Conservation (phyloP, 2,113 vertebrate genomes). For the Manacus vitellinus region DNA sequence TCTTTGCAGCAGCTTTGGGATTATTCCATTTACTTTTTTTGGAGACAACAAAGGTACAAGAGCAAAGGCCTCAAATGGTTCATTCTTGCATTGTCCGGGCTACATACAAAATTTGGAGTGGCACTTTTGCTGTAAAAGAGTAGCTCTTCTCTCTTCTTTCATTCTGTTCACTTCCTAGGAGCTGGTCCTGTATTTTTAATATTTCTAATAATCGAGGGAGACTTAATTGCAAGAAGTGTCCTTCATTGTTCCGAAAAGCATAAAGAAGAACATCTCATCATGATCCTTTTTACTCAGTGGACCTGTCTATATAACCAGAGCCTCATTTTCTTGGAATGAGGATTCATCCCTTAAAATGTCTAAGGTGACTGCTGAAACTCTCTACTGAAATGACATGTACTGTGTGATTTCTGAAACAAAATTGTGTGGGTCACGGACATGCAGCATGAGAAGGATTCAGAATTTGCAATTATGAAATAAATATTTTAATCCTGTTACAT, state of each 20-base stretch:
- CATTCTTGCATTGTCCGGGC: not conserved
- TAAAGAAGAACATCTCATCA: not conserved
- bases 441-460: not conserved
- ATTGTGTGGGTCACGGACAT: not conserved
- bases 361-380: not conserved
- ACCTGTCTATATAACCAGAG: not conserved
- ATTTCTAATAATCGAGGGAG: not conserved
- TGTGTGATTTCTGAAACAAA: not conserved
- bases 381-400: rapidly evolving
- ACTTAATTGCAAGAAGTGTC: not conserved
- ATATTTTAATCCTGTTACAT: not conserved
- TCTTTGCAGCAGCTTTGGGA: not conserved
- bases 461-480: not conserved
- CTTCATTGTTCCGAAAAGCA: not conserved
- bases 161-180: not conserved
- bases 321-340: not conserved
- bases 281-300: not conserved
- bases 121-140: not conserved
- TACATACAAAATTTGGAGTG: not conserved
- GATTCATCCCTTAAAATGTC: not conserved
- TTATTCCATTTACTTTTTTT: not conserved
- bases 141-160: not conserved
- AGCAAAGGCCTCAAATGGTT: not conserved
- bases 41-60: not conserved
- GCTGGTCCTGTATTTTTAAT: not conserved